Conservation (phyloP, 2,113 vertebrate genomes). For the Bothrops jararaca region DNA sequence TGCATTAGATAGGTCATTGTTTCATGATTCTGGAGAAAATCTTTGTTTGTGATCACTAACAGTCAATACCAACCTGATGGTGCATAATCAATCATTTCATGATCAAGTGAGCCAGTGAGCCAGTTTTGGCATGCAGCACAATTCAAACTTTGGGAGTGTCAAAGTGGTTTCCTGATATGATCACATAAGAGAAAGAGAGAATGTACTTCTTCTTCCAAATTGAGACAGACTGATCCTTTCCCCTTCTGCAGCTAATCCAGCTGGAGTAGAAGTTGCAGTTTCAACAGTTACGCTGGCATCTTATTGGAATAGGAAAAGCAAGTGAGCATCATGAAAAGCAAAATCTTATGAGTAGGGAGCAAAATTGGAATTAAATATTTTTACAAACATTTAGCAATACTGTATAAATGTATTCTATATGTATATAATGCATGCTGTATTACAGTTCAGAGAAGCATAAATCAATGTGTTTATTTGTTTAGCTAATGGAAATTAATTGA, state of each 20-base stretch:
- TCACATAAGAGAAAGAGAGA: slow-evolving; percentile 8
- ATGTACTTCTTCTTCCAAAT: slow-evolving; percentile 29
- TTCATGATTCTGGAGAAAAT: not conserved
- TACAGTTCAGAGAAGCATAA: not conserved
- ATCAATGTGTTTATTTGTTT: not conserved
- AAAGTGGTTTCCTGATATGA: not conserved
- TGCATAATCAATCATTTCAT: not conserved
- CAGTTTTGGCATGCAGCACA: not conserved
- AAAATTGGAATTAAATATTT: slow-evolving; percentile 13
- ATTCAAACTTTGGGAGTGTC: not conserved
- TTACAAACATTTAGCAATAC: slow-evolving; percentile 6
- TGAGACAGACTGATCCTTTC: not conserved
- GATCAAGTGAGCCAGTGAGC: not conserved
- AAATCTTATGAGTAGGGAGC: not conserved
- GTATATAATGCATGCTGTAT: slow-evolving; percentile 19
- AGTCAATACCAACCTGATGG: not conserved
- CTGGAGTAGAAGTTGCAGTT: not conserved
- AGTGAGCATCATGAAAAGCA: not conserved
- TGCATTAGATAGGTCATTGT: not conserved
- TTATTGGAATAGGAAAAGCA: not conserved
- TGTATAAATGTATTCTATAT: slow-evolving; percentile 6
- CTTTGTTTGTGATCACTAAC: not conserved
- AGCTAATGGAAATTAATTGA: not conserved
- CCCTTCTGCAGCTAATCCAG: not conserved
- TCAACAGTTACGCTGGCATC: not conserved